Evolutionary conservation across 2,888 invertebrate genomes (phyloP), one percentile per base, ranked within the genome.

Genomic region (Eretmocerus hayati): DNA sequence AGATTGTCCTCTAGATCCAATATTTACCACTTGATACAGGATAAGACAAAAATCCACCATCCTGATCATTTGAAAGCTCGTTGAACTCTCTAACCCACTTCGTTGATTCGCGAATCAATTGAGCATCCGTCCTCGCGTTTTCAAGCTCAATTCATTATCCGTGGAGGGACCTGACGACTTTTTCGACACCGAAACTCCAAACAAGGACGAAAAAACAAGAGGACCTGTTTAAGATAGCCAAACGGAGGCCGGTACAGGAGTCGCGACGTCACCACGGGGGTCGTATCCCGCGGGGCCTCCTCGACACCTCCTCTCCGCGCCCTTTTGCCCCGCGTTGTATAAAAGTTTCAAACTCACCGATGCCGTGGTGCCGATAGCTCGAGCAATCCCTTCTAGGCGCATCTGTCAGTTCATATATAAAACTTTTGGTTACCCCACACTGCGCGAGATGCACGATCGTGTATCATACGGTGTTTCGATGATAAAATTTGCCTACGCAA

Each of bases 231-330:
- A 13, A 33, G 16, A 4, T 30, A 22, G 23, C 22, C 5, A 16
- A 69, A 69, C 69, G 61, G 69, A 65, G 67, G 69, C 69, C 21
- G 21, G 61, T 62, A 69, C 71, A 58, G 71, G 63, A 71, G 71
- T 71, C 68, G 64, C 65, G 64, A 59, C 63, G 58, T 64, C 71
- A 55, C 71, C 65, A 60, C 67, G 62, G 71, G 71, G 69, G 70
- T 62, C 62, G 67, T 67, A 65, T 64, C 70, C 71, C 66, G 65
- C 64, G 63, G 67, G 63, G 69, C 62, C 63, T 59, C 62, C 62
- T 61, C 63, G 59, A 66, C 65, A 65, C 66, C 63, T 67, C 60
- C 59, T 51, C 15, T 13, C 13, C 5, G 3, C 21, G 15, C 8
- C 9, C 21, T 42, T 15, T 33, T 23, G 31, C 22, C 31, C 2